Evolutionary conservation across 2,888 invertebrate species (phyloP), one percentile per base, ranked within the genome.

Genomic region (Lepetodrilus schrolli): DNA sequence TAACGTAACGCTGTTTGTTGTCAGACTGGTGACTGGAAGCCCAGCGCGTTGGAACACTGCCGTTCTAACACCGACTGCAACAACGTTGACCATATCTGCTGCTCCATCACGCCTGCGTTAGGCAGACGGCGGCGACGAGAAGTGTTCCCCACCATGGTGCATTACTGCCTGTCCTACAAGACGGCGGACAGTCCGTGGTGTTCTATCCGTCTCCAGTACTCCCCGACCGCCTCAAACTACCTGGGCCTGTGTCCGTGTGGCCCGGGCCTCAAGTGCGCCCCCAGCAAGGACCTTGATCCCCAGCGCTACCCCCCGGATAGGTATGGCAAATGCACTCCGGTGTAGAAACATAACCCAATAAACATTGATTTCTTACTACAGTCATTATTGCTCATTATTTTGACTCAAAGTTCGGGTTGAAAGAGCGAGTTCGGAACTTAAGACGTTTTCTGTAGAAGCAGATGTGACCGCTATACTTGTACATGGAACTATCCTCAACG

Each of bases 151-250:
- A 80, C 1, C 74, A 51, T 50, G 72, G 85, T 47, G 23, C 70
- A 84, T 34, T 85, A 84, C 73, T 85, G 85, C 73, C 82, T 85
- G 51, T 83, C 84, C 23, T 85, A 83, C 80, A 84, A 84, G 68
- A 79, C 78, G 36, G 78, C 77, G 47, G 78, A 78, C 74, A 83
- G 83, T 51, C 78, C 80, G 17, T 85, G 84, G 85, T 85, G 85
- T 74, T 76, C 74, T 5, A 69, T 84, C 10, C 47, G 70, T n/a
- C 26, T 80, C 10, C 82, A 83, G 73, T 83, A 81, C 50, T 76
- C 80, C 8, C 71, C 75, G 1, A 23, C 71, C 4, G 74, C 75
- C 5, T 72, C 73, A 0, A 75, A 80, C 73, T 85, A 84, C 72
- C 43, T 74, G 20, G 84, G 83, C 1, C 74, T 85, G 2, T 85